These are phyloP conservation scores for Anaspis maculata DNA, from an alignment of 2,888 invertebrate genomes.

Conservation along the genomic window DNA sequence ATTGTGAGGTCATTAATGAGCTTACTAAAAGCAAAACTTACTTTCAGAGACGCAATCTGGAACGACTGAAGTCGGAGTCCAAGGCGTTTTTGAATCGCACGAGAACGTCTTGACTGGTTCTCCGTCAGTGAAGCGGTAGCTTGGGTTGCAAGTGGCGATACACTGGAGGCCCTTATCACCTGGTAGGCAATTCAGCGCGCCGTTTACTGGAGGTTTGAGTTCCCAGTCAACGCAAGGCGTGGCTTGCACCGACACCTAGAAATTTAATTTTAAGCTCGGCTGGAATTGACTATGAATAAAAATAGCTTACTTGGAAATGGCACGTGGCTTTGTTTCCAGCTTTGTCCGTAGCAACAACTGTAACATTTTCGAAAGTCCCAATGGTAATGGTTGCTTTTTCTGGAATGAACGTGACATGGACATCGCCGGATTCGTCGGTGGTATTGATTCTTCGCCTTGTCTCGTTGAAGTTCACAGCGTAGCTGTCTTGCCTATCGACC, in stretches of 20 bases:
- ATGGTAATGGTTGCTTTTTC: conserved; percentile 79
- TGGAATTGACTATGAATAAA: too few relatives aligned
- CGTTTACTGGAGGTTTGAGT: conserved; percentile 79
- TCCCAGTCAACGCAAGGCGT: conserved; percentile 95
- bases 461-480: conserved; percentile 86
- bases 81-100: conserved; percentile 72
- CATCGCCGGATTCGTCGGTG: conserved; percentile 82
- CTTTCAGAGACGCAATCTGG: conserved; percentile 94
- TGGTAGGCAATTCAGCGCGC: conserved; percentile 77
- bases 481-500: conserved; percentile 82
- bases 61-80: conserved; percentile 83
- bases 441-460: conserved; percentile 77
- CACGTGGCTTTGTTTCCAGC: conserved; percentile 84
- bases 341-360: conserved; percentile 79
- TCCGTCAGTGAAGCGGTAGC: conserved; percentile 85
- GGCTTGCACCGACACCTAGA: conserved; percentile 88
- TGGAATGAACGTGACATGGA: conserved; percentile 71
- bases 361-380: conserved; percentile 85
- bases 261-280: too few relatives aligned
- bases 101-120: conserved; percentile 79
- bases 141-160: conserved; percentile 81
- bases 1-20: too few relatives aligned
- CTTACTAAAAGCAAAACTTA: conserved; percentile 31
- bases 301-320: conserved; percentile 88
- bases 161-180: conserved; percentile 79